Evolutionary conservation across 2,888 invertebrate genomes (phyloP), one percentile per base, ranked within the genome.

Genomic region (Lithophane leautieri): DNA sequence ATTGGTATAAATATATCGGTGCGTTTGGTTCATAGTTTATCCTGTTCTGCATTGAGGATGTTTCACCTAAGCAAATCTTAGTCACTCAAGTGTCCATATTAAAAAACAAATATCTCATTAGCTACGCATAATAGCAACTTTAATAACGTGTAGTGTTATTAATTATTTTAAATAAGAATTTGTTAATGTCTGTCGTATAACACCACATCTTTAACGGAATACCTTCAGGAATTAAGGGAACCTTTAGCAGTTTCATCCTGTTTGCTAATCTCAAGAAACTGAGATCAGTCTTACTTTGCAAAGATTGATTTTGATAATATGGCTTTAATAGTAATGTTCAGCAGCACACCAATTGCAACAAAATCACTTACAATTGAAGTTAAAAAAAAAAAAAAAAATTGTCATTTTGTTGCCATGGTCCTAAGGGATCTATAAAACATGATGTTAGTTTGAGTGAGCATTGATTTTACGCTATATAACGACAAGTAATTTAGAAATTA

Each of bases 11-110:
- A 4, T 28, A 34, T 8, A 47, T 22, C 22, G 3, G 25, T 42
- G 14, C 25, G 50, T 58, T 71, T 61, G n/a, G 7, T 9, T 78
- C 22, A 61, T 69, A 61, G 44, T 60, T 82, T 81, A 54, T 80
- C 67, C 76, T 80, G 67, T 76, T 16, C 16, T 28, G 19, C 22
- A 65, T 61, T 54, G 54, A 65, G 68, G 80, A 82, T 77, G 78
- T 77, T 71, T 54, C n/a, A 69, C 7, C 12, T 56, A 61, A 54
- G 68, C 42, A 34, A 62, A 60, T 50, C 19, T 54, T 50, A 42
- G 50, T 56, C 56, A 62, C 34, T 60, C 19, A 67, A 25, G 62
- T 60, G 52, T 62, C 73, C 69, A 50, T 82, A 60, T 63, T 60
- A 68, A 67, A 63, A 22, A 71, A 42, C 58, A 60, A 71, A 70